Conservation (phyloP, 2,797 vertebrate species). For the Pantherophis alleghaniensis region DNA sequence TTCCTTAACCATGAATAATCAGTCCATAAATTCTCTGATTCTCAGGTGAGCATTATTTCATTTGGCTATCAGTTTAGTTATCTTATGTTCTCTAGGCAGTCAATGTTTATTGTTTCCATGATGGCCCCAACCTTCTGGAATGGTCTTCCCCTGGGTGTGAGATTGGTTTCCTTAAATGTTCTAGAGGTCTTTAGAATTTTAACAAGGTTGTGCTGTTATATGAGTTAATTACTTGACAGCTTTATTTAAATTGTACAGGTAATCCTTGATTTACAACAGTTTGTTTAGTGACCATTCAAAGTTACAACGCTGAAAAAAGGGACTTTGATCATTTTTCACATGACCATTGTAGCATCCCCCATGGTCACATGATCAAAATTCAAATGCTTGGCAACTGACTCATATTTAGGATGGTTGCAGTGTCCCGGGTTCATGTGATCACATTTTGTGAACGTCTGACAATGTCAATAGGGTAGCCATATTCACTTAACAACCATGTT, state of each 20-base stretch:
- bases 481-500: neutral
- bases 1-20: neutral
- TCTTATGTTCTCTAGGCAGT: neutral
- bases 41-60: neutral
- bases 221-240: neutral
- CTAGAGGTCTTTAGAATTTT: neutral
- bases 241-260: neutral
- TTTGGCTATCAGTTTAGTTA: neutral
- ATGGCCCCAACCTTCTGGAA: neutral
- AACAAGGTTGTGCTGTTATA: neutral
- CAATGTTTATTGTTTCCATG: neutral
- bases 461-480: neutral
- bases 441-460: neutral
- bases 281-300: neutral
- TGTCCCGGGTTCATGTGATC: neutral
- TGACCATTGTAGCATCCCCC: neutral
- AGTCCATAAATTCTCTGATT: neutral
- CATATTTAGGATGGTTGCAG: neutral
- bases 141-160: neutral
- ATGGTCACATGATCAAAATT: neutral
- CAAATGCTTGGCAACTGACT: neutral
- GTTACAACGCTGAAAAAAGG: neutral
- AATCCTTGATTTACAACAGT: neutral
- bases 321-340: neutral
- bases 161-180: neutral